These are phyloP conservation scores for Aldabrachelys gigantea DNA, from an alignment of 2,113 vertebrate genomes.

Conservation along the genomic window DNA sequence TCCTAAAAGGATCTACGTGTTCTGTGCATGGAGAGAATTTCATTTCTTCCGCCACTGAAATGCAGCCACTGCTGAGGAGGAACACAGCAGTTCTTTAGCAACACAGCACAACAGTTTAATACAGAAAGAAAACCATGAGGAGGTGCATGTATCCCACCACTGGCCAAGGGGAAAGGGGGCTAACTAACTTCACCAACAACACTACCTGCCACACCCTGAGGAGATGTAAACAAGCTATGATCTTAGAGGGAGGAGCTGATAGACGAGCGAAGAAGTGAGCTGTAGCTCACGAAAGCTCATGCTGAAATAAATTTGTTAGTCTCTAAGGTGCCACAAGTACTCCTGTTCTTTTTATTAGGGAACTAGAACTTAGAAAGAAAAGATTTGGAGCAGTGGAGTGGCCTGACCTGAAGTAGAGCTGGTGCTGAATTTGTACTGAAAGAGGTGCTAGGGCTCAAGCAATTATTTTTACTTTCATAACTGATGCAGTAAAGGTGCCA, in stretches of 20 bases:
- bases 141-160: neutral
- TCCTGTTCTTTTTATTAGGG: neutral
- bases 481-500: too few species aligned
- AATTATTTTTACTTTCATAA: too few species aligned
- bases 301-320: too few species aligned
- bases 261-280: neutral
- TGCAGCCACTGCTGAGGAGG: neutral
- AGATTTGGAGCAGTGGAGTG: neutral
- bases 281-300: too few species aligned
- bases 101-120: neutral
- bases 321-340: too few species aligned
- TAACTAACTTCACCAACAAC: neutral
- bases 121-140: neutral
- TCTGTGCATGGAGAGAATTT: neutral
- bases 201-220: neutral
- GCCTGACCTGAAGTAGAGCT: neutral
- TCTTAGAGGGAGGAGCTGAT: neutral
- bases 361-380: neutral
- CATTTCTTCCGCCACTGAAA: neutral
- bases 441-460: too few species aligned
- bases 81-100: neutral
- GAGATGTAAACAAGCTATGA: neutral
- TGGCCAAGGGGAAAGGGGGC: neutral
- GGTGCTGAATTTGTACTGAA: too few species aligned
- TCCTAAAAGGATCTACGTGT: neutral